phyloP scores from a whole-genome alignment of 2,113 vertebrate genomes.

The Planiliza haematocheilus region DNA sequence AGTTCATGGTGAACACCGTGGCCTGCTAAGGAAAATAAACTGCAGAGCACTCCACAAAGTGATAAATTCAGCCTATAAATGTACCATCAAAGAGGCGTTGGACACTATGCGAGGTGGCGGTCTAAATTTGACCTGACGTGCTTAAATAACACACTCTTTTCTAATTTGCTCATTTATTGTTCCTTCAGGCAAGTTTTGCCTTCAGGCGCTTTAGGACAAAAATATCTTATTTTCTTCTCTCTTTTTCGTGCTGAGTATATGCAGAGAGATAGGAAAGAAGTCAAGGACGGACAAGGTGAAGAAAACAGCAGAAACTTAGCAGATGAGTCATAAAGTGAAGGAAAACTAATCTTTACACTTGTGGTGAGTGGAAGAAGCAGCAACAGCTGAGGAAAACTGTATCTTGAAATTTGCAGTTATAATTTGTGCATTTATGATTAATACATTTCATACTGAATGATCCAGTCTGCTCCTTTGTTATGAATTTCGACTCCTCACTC shows the following conservation, averaged over 20 bases:
- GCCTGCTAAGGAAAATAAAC: slow-evolving; percentile 6
- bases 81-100: slow-evolving; percentile 12
- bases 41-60: slow-evolving; percentile 3
- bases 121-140: slow-evolving; percentile 33
- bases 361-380: too few relatives aligned
- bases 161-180: slow-evolving; percentile 8
- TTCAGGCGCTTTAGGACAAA: background rate
- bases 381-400: too few relatives aligned
- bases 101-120: background rate
- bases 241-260: background rate
- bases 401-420: too few relatives aligned
- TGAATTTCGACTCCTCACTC: too few relatives aligned
- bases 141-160: slow-evolving; percentile 33
- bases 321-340: background rate
- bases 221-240: background rate
- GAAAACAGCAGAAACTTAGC: background rate
- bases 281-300: background rate
- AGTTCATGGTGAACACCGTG: slow-evolving; percentile 21
- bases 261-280: background rate
- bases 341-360: too few relatives aligned
- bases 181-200: slow-evolving; percentile 16
- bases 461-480: too few relatives aligned
- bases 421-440: too few relatives aligned
- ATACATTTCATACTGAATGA: too few relatives aligned
- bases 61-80: slow-evolving; percentile 22